Conservation (phyloP, 2,797 vertebrate species). For the Acrossocheilus fasciatus region DNA sequence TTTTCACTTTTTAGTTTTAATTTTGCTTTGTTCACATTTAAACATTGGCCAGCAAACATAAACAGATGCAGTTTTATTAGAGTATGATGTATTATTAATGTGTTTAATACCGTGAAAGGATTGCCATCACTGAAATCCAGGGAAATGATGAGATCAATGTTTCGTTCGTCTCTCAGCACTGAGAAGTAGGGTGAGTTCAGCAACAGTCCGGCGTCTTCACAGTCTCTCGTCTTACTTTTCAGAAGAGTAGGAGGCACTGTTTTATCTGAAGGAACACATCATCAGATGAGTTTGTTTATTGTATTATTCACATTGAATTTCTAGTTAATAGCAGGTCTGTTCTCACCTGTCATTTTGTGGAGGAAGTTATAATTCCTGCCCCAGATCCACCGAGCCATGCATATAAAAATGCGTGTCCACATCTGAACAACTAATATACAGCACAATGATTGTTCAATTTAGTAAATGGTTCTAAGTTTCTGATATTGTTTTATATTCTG, state of each 20-base stretch:
- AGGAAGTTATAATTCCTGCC: slow-evolving; percentile 47
- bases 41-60: too few relatives aligned
- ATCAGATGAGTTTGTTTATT: neutral
- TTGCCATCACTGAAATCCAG: slow-evolving; percentile 34
- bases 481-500: too few relatives aligned
- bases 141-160: slow-evolving; percentile 30
- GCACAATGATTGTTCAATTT: too few relatives aligned
- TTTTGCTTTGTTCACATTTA: too few relatives aligned
- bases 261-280: neutral
- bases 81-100: too few relatives aligned
- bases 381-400: slow-evolving; percentile 25
- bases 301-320: neutral
- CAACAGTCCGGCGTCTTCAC: slow-evolving; percentile 20
- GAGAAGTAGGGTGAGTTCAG: slow-evolving; percentile 29
- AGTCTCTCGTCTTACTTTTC: neutral
- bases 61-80: too few relatives aligned
- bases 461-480: too few relatives aligned
- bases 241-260: neutral
- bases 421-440: too few relatives aligned
- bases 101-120: neutral
- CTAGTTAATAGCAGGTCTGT: neutral
- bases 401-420: too few relatives aligned
- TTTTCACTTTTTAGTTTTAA: too few relatives aligned
- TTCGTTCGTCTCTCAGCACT: slow-evolving; percentile 17
- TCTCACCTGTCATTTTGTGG: slow-evolving; percentile 24